Percentiles rank a stretch among this genome's conserved stretches.
These are phyloP conservation scores for Osmerus eperlanus DNA, from an alignment of 2,113 vertebrate species.

Conservation along the genomic window DNA sequence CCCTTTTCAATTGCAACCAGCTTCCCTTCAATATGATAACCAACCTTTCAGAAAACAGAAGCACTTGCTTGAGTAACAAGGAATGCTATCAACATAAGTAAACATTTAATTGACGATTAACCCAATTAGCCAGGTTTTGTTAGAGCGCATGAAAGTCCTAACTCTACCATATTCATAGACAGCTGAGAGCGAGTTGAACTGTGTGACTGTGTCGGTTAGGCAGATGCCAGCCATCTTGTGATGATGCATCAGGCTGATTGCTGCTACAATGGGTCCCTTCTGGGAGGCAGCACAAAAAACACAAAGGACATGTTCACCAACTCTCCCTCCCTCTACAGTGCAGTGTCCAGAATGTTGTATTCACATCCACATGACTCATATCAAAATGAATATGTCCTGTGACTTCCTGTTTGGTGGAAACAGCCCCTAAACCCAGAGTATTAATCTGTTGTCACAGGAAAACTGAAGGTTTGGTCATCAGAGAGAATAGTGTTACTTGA, in stretches of 20 bases:
- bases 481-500: too few relatives aligned
- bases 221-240: slow-evolving; percentile 11
- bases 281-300: slow-evolving; percentile 22
- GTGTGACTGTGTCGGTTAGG: not conserved
- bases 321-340: slow-evolving; percentile 18
- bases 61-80: not conserved
- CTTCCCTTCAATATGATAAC: not conserved
- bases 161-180: not conserved
- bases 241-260: slow-evolving; percentile 16
- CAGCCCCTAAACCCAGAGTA: slow-evolving; percentile 18
- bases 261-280: slow-evolving; percentile 41
- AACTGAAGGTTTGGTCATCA: not conserved
- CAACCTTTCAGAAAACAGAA: not conserved
- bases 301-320: slow-evolving; percentile 54
- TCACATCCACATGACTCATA: slow-evolving; percentile 47
- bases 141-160: not conserved
- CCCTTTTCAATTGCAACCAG: too few relatives aligned
- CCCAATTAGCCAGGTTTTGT: not conserved
- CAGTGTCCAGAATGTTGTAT: slow-evolving; percentile 13
- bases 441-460: slow-evolving; percentile 26
- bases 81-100: not conserved
- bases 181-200: not conserved
- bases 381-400: slow-evolving; percentile 17
- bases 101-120: slow-evolving; percentile 9
- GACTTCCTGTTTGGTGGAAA: slow-evolving; percentile 39